A percentile compares a stretch with the other conserved stretches of the same genome.
These are phyloP conservation scores for Notiomystis cincta DNA, from an alignment of 2,113 vertebrate species.

Conservation along the genomic window DNA sequence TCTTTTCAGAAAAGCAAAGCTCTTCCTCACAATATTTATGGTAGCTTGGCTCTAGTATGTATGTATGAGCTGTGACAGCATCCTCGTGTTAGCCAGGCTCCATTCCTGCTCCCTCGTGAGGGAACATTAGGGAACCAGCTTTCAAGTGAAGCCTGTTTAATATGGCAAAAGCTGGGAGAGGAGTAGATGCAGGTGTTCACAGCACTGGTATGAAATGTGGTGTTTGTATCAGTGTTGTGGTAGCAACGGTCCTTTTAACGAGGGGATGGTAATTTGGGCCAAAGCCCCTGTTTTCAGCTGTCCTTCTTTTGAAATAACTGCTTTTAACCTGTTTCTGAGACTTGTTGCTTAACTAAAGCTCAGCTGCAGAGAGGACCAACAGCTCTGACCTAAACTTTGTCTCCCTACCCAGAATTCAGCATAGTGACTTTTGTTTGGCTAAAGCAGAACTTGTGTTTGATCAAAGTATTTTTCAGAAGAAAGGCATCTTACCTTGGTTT, in stretches of 20 bases:
- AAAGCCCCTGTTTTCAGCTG: constrained; percentile 22
- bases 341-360: neutral
- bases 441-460: neutral
- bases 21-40: constrained; percentile 35
- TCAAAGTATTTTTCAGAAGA: neutral
- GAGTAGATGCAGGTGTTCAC: constrained; percentile 40
- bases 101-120: neutral
- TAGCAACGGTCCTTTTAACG: constrained; percentile 26
- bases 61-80: constrained; percentile 14
- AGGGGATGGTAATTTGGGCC: constrained; percentile 4
- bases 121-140: neutral
- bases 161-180: constrained; percentile 25
- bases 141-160: constrained; percentile 28
- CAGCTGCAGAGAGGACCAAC: neutral
- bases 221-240: constrained; percentile 59
- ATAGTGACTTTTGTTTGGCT: neutral
- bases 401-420: neutral
- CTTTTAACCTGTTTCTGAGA: neutral
- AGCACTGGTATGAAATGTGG: constrained; percentile 31
- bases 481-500: neutral
- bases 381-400: neutral
- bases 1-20: constrained; percentile 15
- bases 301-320: neutral
- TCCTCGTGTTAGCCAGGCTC: constrained; percentile 13
- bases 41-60: neutral